Evolutionary conservation across 35 echinoderm and acorn worm species (phyloP), one percentile per base, ranked within the genome.

Genomic region (Anneissia japonica): DNA sequence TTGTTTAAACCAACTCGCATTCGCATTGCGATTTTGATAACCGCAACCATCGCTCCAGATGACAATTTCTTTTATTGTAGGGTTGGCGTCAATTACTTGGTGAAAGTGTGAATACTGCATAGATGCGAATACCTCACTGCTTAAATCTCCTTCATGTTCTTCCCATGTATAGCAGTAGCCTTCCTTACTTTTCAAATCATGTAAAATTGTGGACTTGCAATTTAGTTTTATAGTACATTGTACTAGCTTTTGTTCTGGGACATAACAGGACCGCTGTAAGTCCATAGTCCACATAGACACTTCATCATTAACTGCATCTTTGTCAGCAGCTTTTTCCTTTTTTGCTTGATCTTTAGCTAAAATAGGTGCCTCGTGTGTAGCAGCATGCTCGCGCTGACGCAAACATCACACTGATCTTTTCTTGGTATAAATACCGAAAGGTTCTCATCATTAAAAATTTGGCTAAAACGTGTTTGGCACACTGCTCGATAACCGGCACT

Each of bases 1-100:
- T n/a, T n/a, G n/a, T n/a, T n/a, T n/a, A n/a, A n/a, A n/a, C n/a
- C n/a, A n/a, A n/a, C n/a, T n/a, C n/a, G n/a, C n/a, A n/a, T n/a
- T 80, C 21, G 76, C 46, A 35, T 88, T 88, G 6, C 86, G 17
- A 36, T 88, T 80, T 38, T 88, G 86, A 32, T 88, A 88, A 0
- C 86, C 86, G 29, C 77, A 88, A 34, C 76, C 86, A 73, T 88
- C 86, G 40, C 86, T 80, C 86, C 86, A 81, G 17, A 88, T 80
- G 0, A 88, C 37, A 0, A 79, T 78, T 45, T 87, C 38, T 32
- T 77, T 36, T 11, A 87, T 0, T 0, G 33, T 17, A 5, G 86
- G 76, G n/a, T 80, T 79, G 0, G 0, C 0, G 5, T 23, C 19
- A 31, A 88, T 29, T 23, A 80, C 23, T 14, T 39, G 46, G 2